A percentile compares a stretch with the other conserved stretches of the same genome.
Evolutionary conservation across 35 echinoderm and acorn worm genomes (phyloP).

Genomic region (Holothuria glaberrima): DNA sequence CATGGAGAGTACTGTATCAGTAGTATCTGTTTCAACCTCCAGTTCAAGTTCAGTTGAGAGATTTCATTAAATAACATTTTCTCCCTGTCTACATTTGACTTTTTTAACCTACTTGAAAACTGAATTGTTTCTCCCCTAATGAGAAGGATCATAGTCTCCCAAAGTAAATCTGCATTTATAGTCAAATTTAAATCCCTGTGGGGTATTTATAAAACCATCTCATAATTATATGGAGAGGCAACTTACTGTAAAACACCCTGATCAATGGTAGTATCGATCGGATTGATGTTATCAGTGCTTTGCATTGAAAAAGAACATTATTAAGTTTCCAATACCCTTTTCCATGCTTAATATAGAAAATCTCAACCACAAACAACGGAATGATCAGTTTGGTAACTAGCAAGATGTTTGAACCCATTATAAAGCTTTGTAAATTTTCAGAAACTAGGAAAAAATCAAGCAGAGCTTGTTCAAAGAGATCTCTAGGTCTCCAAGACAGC

Average conservation of each 20-base stretch:
- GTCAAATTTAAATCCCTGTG: background rate
- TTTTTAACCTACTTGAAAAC: background rate
- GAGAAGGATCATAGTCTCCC: background rate
- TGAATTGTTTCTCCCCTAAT: background rate
- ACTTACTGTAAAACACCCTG: background rate
- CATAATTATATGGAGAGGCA: background rate
- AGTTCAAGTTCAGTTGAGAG: too few species aligned
- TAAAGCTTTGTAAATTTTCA: background rate
- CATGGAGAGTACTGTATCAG: background rate
- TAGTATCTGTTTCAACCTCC: too few species aligned
- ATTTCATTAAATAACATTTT: background rate
- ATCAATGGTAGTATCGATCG: background rate
- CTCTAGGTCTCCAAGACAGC: background rate
- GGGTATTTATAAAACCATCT: background rate
- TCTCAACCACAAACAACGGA: background rate
- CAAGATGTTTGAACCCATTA: background rate
- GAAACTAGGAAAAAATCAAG: background rate
- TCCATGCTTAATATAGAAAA: background rate
- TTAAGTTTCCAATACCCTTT: too few species aligned
- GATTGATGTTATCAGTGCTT: background rate
- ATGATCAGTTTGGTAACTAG: background rate
- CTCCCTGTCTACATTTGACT: background rate
- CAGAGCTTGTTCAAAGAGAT: background rate
- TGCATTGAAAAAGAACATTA: conserved; percentile 10
- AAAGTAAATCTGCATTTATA: background rate